A percentile compares a stretch with the other conserved stretches of the same genome.
phyloP scores from a whole-genome alignment of 1,140 invertebrate species.

The Rhopalosiphum padi region DNA sequence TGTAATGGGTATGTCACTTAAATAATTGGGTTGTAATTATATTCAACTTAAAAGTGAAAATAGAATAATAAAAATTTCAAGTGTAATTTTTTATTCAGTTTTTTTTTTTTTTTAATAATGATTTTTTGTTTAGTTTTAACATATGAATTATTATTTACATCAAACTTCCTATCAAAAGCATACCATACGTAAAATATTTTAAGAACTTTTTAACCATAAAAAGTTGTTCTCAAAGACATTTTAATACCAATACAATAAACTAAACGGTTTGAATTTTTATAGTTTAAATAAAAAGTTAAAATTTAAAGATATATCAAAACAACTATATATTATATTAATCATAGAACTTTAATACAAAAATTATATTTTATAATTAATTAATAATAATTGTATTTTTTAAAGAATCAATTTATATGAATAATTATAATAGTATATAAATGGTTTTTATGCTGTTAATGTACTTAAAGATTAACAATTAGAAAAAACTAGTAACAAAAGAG shows the following conservation, averaged over 20 bases:
- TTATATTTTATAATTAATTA: too few relatives aligned
- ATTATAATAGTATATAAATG: too few relatives aligned
- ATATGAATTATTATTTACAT: not conserved
- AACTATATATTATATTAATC: too few relatives aligned
- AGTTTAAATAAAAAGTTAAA: not conserved
- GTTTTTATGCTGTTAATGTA: too few relatives aligned
- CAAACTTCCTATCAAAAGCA: not conserved
- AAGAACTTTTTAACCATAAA: not conserved
- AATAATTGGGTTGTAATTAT: not conserved
- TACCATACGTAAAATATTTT: not conserved
- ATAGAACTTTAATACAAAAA: too few relatives aligned
- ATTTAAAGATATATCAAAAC: not conserved
- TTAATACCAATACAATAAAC: not conserved
- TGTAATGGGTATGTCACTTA: not conserved
- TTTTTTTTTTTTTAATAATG: too few relatives aligned
- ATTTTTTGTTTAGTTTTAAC: not conserved
- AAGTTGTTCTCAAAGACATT: not conserved
- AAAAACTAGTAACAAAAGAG: too few relatives aligned
- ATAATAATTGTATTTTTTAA: too few relatives aligned
- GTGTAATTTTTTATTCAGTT: not conserved
- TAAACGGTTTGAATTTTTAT: too few relatives aligned
- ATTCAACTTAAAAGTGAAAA: not conserved
- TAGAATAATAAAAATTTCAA: not conserved
- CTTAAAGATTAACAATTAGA: too few relatives aligned
- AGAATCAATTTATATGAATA: too few relatives aligned